Percentiles rank a stretch among this genome's conserved stretches.
These are phyloP conservation scores for Tachuris rubrigastra DNA, from an alignment of 2,113 vertebrate species.

Conservation along the genomic window DNA sequence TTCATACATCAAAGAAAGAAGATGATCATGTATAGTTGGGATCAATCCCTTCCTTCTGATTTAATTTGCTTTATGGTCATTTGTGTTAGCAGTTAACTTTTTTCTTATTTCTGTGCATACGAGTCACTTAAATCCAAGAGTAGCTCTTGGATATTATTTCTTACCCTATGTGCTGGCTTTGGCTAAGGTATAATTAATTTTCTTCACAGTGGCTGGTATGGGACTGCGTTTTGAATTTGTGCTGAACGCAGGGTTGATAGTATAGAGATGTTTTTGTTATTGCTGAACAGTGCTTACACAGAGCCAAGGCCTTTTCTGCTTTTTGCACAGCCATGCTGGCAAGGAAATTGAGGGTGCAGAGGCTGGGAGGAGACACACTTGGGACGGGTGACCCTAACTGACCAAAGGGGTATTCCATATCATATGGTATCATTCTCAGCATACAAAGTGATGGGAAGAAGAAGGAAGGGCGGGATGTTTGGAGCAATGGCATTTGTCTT, in stretches of 20 bases:
- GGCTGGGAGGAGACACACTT: not conserved
- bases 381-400: not conserved
- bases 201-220: not conserved
- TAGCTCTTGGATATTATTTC: not conserved
- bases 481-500: not conserved
- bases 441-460: not conserved
- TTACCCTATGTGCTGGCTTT: not conserved
- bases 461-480: not conserved
- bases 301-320: not conserved
- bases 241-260: not conserved
- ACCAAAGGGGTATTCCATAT: not conserved
- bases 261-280: not conserved
- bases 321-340: not conserved
- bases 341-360: not conserved
- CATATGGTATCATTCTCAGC: not conserved
- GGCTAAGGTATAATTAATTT: not conserved
- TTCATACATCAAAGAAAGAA: not conserved
- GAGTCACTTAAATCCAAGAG: not conserved
- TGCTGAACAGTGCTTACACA: not conserved
- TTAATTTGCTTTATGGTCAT: not conserved
- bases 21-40: not conserved
- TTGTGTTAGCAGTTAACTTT: not conserved
- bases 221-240: not conserved
- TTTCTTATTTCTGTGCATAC: not conserved
- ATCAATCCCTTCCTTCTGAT: not conserved